Conservation (phyloP, 2,888 invertebrate genomes). For the Argyresthia goedartella region DNA sequence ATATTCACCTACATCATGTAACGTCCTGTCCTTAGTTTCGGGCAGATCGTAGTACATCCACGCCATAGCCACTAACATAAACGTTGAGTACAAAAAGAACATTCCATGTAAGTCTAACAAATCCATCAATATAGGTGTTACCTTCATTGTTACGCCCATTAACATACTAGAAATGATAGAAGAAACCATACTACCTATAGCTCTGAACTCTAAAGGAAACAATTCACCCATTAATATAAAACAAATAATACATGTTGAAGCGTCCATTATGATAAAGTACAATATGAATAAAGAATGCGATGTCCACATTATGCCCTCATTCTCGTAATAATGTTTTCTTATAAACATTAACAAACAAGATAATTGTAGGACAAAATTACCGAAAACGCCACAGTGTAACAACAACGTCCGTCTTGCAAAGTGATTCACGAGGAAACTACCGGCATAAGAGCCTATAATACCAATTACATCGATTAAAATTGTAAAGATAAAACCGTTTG, state of each 20-base stretch:
- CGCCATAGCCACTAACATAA: slow-evolving; percentile 3
- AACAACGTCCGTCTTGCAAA: slow-evolving; percentile 4
- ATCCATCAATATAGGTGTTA: slow-evolving; percentile 3
- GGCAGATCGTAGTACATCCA: slow-evolving; percentile 5
- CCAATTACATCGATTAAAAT: not conserved
- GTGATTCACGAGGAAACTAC: not conserved
- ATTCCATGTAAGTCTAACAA: slow-evolving; percentile 5
- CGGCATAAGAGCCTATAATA: not conserved
- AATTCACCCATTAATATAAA: slow-evolving; percentile 9
- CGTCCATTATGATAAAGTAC: slow-evolving; percentile 5
- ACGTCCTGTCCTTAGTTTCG: slow-evolving; percentile 5
- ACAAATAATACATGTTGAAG: slow-evolving; percentile 1
- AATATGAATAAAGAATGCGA: not conserved
- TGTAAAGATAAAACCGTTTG: slow-evolving; percentile 6
- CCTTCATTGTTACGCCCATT: not conserved
- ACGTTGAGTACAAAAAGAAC: not conserved
- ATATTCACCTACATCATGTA: slow-evolving; percentile 5
- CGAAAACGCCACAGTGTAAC: not conserved
- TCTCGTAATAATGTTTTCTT: not conserved
- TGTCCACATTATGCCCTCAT: not conserved
- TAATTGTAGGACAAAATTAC: not conserved
- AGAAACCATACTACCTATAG: slow-evolving; percentile 6
- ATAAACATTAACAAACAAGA: not conserved
- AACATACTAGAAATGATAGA: not conserved
- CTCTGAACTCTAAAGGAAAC: slow-evolving; percentile 8